phyloP scores from a whole-genome alignment of 2,888 invertebrate species.

The Marasmarcha lunaedactyla region DNA sequence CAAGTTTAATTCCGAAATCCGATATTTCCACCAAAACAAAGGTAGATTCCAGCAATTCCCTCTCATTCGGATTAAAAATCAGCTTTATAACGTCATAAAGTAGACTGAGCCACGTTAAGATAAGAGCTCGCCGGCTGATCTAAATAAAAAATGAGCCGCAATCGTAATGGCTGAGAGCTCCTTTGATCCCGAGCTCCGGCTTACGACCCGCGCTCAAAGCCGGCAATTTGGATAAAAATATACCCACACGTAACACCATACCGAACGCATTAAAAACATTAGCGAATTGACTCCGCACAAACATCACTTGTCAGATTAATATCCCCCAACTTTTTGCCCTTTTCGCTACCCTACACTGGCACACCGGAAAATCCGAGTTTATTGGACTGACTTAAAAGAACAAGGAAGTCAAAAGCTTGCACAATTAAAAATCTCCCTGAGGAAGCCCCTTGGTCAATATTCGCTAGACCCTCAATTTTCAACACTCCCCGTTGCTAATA shows the following conservation, averaged over 20 bases:
- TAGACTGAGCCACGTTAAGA: conserved; percentile 54
- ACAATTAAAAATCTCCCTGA: conserved; percentile 63
- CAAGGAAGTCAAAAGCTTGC: conserved; percentile 61
- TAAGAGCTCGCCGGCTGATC: conserved; percentile 48
- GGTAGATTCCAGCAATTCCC: neutral
- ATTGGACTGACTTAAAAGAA: conserved; percentile 61
- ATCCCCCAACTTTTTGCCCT: neutral
- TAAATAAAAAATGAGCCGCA: conserved; percentile 71
- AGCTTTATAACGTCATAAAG: conserved; percentile 69
- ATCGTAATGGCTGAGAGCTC: conserved; percentile 54
- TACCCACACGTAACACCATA: conserved; percentile 36
- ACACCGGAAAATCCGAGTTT: conserved; percentile 58
- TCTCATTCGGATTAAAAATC: conserved; percentile 62
- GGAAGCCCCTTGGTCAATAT: conserved; percentile 64
- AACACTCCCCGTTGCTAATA: conserved; percentile 68
- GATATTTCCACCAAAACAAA: neutral
- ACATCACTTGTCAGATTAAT: neutral
- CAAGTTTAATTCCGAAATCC: too few relatives aligned
- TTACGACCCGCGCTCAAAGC: conserved; percentile 53
- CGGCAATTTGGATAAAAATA: conserved; percentile 65
- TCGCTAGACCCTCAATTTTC: conserved; percentile 67
- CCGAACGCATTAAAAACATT: conserved; percentile 58
- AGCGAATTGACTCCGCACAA: conserved; percentile 42
- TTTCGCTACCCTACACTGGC: neutral
- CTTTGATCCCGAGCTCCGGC: conserved; percentile 68